Evolutionary conservation across 2,113 vertebrate genomes (phyloP).

Genomic region (Ifrita kowaldi): DNA sequence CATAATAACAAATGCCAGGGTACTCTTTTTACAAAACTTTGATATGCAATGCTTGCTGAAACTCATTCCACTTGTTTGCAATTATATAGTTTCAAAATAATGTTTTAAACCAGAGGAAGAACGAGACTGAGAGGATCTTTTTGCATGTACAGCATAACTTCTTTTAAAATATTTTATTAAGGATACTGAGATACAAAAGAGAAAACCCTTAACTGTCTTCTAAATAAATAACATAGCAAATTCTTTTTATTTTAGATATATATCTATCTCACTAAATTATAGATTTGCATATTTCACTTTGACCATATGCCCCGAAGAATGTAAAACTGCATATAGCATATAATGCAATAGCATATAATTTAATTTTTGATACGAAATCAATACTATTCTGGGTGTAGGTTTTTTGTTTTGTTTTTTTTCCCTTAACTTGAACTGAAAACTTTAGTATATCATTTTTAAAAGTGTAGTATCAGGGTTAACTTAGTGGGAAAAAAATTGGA

Average conservation of each 20-base stretch:
- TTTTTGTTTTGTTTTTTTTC: neutral
- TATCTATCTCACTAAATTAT: neutral
- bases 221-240: neutral
- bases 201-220: neutral
- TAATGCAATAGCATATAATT: neutral
- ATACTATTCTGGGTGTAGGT: neutral
- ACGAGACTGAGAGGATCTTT: neutral
- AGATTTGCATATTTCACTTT: neutral
- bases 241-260: neutral
- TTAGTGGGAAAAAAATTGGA: neutral
- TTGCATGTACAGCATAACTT: neutral
- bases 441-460: neutral
- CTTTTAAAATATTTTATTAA: neutral
- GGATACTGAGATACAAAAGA: neutral
- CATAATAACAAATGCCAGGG: neutral
- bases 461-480: neutral
- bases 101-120: neutral
- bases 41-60: neutral
- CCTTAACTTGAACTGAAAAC: neutral
- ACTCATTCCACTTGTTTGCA: neutral
- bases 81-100: neutral
- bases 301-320: neutral
- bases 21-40: neutral
- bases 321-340: neutral
- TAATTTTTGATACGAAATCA: neutral